A percentile compares a stretch with the other conserved stretches of the same genome.
These are phyloP conservation scores for Elephantulus edwardii DNA, from an alignment of 2,113 vertebrate species.

Conservation along the genomic window DNA sequence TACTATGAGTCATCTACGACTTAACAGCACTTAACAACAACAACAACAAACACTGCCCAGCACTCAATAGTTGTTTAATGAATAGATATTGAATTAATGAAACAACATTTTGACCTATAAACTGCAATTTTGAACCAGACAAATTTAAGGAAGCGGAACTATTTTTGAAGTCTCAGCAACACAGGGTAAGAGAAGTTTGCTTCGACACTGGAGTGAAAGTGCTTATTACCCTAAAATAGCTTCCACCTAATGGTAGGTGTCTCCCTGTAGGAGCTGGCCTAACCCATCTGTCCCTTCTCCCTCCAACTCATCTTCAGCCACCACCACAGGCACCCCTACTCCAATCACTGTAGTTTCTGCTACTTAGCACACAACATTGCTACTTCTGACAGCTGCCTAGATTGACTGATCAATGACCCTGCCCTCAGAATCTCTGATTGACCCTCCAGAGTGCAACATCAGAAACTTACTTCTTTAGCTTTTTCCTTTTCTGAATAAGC, in stretches of 20 bases:
- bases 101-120: conserved; percentile 28
- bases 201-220: neutral
- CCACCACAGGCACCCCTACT: neutral
- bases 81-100: neutral
- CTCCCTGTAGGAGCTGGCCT: neutral
- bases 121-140: neutral
- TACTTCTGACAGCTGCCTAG: neutral
- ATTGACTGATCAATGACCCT: neutral
- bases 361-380: neutral
- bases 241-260: neutral
- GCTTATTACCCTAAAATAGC: neutral
- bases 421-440: neutral
- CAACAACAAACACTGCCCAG: neutral
- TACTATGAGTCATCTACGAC: too few species aligned
- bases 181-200: neutral
- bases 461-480: conserved; percentile 91
- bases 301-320: neutral
- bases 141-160: neutral
- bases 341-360: neutral
- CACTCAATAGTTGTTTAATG: neutral
- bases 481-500: conserved; percentile 93
- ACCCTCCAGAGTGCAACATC: neutral
- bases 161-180: conserved; percentile 28
- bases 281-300: neutral
- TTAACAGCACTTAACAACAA: too few species aligned